Conservation (phyloP, 2,797 vertebrate species). For the Darevskia nairensis region DNA sequence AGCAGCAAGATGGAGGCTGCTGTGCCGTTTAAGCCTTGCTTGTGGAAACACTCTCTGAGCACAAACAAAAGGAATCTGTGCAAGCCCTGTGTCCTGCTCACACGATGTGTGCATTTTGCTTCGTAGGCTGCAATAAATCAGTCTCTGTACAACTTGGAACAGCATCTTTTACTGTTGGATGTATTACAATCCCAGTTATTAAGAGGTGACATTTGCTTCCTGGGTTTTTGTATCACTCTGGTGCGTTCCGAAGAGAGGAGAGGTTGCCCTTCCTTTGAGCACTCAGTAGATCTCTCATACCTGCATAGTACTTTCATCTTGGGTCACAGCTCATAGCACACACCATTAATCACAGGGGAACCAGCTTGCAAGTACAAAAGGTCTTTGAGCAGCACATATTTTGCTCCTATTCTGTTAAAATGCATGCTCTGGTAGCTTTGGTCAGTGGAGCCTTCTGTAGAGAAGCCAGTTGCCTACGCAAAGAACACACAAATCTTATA, state of each 20-base stretch:
- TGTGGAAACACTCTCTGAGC: not conserved
- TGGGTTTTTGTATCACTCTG: not conserved
- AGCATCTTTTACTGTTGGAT: not conserved
- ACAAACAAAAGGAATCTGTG: not conserved
- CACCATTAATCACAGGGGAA: conserved; percentile 42
- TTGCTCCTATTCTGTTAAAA: conserved; percentile 28
- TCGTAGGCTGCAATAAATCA: not conserved
- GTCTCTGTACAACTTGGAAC: not conserved
- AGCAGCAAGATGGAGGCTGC: not conserved
- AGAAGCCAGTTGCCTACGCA: not conserved
- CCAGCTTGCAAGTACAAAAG: not conserved
- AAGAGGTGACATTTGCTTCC: not conserved
- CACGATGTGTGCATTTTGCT: not conserved
- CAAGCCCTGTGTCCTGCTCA: no score
- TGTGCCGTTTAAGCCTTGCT: not conserved
- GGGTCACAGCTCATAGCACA: conserved; percentile 22
- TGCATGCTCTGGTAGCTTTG: conserved; percentile 27
- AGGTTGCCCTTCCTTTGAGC: not conserved
- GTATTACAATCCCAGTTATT: not conserved
- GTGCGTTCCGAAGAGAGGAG: not conserved
- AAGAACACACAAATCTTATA: fast-evolving
- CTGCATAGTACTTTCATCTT: not conserved
- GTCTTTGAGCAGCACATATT: conserved; percentile 46
- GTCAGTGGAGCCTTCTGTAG: not conserved
- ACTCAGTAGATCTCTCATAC: not conserved